Base-by-base conservation (phyloP, 2,113 vertebrate genomes). In the Nycticryphes semicollaris region DNA sequence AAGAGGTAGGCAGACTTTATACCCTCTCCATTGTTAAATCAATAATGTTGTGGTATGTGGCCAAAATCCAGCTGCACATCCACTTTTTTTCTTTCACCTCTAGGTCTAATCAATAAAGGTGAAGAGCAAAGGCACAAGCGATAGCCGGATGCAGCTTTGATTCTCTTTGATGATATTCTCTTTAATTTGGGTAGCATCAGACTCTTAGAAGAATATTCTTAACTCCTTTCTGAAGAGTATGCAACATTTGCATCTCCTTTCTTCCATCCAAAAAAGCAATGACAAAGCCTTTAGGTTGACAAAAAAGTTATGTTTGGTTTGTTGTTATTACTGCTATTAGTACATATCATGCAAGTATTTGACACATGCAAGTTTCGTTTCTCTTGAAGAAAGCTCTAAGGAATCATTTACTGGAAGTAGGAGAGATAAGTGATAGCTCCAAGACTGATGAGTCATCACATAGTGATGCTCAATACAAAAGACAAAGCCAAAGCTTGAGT, bases 31-130 rank as follows among this genome's bases (percentile, higher is more conserved):
- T 4, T 89, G 51, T 64, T 93, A 87, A 89, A 94, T 89, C 89
- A 94, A 79, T 94, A 87, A 75, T 1, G 2, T 56, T 88, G 41
- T 74, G 60, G n/a, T 93, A 50, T 91, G 48, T 69, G 87, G 91
- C 53, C 0, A 2, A 97, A 96, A 92, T 63, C 30, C 56, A 81
- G 48, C 9, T 51, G 25, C 39, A 43, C 0, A 0, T 78, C 56
- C 11, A 14, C 6, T 20, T 66, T 57, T 57, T 87, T 93, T 78
- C 68, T 68, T 64, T 37, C 21, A 31, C n/a, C 45, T 90, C 67
- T 79, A 90, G 14, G 28, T 74, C 76, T 87, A 92, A 95, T 79
- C 77, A 84, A 72, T 91, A 81, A 70, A 91, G 48, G 48, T 87
- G 86, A 94, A 70, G 51, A 92, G 23, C 24, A 94, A 88, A 88